Conservation (phyloP, 2,888 invertebrate species). For the Acleris holmiana region DNA sequence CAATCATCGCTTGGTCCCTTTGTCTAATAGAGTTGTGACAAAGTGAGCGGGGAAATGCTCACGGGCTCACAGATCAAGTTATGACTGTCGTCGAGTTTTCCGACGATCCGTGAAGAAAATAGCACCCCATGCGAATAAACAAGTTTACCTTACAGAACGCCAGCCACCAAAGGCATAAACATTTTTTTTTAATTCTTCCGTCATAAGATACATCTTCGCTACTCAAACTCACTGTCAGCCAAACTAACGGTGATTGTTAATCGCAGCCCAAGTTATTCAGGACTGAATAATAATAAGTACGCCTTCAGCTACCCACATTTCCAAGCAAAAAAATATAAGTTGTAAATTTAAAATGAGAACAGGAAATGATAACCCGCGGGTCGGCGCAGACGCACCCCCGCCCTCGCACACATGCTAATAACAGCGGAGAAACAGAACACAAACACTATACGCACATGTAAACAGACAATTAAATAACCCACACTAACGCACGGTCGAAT, state of each 20-base stretch:
- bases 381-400: constrained; percentile 61
- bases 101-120: no score
- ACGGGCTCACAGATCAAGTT: no score
- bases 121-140: constrained; percentile 8
- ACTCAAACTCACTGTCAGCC: constrained; percentile 9
- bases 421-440: constrained; percentile 41
- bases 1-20: no score
- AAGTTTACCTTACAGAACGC: constrained; percentile 15
- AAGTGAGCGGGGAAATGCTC: no score
- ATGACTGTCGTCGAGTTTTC: no score
- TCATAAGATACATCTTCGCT: constrained; percentile 4
- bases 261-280: constrained; percentile 16
- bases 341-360: constrained; percentile 82
- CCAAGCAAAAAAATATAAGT: constrained; percentile 70
- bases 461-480: constrained; percentile 38
- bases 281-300: constrained; percentile 40
- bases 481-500: constrained; percentile 22
- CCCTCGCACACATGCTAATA: constrained; percentile 56
- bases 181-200: constrained; percentile 28
- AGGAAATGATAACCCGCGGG: constrained; percentile 84
- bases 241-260: constrained; percentile 25
- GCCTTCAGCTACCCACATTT: constrained; percentile 53
- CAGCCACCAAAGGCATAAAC: constrained; percentile 27
- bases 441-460: constrained; percentile 35
- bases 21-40: no score